These are phyloP conservation scores for Megaceryle torquata DNA, from an alignment of 2,113 vertebrate species.

Conservation along the genomic window DNA sequence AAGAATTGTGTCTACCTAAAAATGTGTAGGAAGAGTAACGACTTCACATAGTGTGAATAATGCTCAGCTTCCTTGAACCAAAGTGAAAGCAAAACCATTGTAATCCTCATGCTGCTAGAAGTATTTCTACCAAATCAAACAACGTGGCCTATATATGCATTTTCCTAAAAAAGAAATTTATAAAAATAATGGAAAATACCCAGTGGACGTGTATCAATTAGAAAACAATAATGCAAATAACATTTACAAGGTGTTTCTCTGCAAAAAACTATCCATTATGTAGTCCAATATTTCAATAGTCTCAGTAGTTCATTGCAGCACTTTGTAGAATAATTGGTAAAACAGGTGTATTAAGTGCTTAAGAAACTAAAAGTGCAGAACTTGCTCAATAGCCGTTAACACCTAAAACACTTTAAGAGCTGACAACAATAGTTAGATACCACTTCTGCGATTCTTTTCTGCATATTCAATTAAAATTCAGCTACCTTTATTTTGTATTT, in stretches of 20 bases:
- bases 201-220: neutral
- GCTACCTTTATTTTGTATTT: neutral
- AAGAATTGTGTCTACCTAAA: neutral
- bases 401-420: neutral
- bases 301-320: neutral
- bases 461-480: neutral
- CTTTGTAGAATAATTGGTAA: neutral
- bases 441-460: neutral
- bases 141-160: fast-evolving
- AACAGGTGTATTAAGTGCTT: neutral
- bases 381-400: neutral
- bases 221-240: neutral
- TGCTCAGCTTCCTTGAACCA: neutral
- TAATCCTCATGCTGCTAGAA: neutral
- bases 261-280: neutral
- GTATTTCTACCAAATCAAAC: neutral
- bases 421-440: neutral
- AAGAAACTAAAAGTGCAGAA: neutral
- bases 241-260: neutral
- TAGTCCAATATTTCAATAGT: neutral
- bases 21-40: neutral
- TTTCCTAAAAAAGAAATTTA: neutral
- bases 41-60: neutral
- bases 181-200: neutral
- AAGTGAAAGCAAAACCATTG: neutral